A percentile compares a stretch with the other conserved stretches of the same genome.
These are phyloP conservation scores for Trissolcus brochymenae DNA, from an alignment of 2,888 invertebrate species.

Conservation along the genomic window DNA sequence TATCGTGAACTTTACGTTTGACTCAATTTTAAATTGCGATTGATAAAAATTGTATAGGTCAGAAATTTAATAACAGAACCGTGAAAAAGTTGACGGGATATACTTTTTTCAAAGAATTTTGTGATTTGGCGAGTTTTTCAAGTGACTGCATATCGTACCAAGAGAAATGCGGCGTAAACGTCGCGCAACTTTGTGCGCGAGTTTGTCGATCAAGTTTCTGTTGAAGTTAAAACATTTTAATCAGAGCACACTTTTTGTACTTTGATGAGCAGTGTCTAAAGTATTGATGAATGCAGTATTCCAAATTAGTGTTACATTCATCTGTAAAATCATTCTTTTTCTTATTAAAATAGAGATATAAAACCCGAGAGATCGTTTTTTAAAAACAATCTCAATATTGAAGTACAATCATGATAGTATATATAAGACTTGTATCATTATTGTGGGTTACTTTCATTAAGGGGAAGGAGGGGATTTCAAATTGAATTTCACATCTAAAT, in stretches of 20 bases:
- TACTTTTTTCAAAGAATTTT: no score
- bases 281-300: slow-evolving; percentile 16
- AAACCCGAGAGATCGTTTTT: no score
- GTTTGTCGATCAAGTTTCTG: slow-evolving; percentile 32
- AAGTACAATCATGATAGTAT: slow-evolving; percentile 3
- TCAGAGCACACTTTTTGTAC: slow-evolving; percentile 34
- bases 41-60: no score
- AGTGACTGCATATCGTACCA: slow-evolving; percentile 16
- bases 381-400: no score
- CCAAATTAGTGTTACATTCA: slow-evolving; percentile 33
- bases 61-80: no score
- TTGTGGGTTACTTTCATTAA: slow-evolving; percentile 59
- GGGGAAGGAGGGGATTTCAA: slow-evolving; percentile 60
- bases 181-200: slow-evolving; percentile 17
- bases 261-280: slow-evolving; percentile 34
- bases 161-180: slow-evolving; percentile 24
- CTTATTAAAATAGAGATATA: no score
- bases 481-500: slow-evolving; percentile 64
- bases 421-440: slow-evolving; percentile 38
- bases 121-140: slow-evolving; percentile 5
- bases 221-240: slow-evolving; percentile 40
- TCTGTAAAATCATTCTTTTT: slow-evolving; percentile 11
- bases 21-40: no score
- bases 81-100: background rate
- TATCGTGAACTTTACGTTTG: no score